phyloP scores from a whole-genome alignment of 1,140 invertebrate species.

The Bombus difficillimus region DNA sequence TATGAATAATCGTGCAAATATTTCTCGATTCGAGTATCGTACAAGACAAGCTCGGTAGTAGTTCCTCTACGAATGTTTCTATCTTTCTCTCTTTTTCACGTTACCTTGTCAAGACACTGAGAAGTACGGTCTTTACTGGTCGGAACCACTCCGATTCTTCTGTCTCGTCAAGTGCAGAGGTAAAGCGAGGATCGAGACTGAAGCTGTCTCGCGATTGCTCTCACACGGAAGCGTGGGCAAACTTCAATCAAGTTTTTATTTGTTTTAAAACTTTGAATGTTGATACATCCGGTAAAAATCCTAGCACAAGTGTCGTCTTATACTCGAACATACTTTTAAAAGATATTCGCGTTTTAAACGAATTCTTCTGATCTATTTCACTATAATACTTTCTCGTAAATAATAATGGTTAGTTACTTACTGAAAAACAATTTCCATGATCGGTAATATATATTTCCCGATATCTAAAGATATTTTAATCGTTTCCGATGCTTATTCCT shows the following conservation, averaged over 20 bases:
- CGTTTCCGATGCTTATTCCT: too few relatives aligned
- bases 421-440: too few relatives aligned
- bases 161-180: neutral
- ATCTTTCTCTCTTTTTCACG: neutral
- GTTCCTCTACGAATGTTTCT: neutral
- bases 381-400: neutral
- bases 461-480: too few relatives aligned
- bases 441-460: too few relatives aligned
- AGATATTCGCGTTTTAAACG: neutral
- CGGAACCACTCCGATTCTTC: neutral
- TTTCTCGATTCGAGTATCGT: constrained; percentile 40
- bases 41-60: neutral
- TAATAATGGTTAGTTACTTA: too few relatives aligned
- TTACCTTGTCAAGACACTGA: constrained; percentile 6
- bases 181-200: neutral
- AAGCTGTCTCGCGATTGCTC: neutral
- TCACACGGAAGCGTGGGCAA: neutral
- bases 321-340: neutral
- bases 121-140: neutral
- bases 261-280: neutral
- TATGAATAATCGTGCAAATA: constrained; percentile 47
- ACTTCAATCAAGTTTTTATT: neutral
- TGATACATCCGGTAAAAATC: neutral
- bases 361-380: too few relatives aligned
- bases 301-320: neutral